These are phyloP conservation scores for Limnephilus lunatus DNA, from an alignment of 2,888 invertebrate genomes.

Conservation along the genomic window DNA sequence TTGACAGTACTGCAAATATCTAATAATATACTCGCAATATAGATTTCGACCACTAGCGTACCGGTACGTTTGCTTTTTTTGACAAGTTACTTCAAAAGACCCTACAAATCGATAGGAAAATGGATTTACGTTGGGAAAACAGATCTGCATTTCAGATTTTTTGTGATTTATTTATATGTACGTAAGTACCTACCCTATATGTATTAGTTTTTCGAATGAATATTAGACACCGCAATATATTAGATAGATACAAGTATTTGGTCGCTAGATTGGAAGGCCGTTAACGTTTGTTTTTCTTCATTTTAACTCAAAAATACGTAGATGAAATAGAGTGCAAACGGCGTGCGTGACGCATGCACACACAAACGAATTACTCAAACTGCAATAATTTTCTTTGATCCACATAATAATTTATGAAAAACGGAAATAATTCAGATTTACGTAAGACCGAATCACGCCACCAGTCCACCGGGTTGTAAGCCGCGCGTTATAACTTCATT, in stretches of 20 bases:
- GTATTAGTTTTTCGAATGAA: too few species aligned
- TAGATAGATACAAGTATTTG: background rate
- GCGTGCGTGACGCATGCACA: constrained; percentile 28
- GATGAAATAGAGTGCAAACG: background rate
- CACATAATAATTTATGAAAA: constrained; percentile 21
- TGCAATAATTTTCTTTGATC: constrained; percentile 37
- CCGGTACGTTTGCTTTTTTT: too few species aligned
- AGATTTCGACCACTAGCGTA: too few species aligned
- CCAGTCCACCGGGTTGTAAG: background rate
- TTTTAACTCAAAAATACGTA: background rate
- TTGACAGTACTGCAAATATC: too few species aligned
- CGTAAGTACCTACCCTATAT: too few species aligned
- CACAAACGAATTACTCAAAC: constrained; percentile 11
- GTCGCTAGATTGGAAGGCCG: background rate
- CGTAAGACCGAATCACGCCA: constrained; percentile 29
- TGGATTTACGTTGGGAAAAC: too few species aligned
- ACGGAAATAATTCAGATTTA: constrained; percentile 18
- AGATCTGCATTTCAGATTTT: too few species aligned
- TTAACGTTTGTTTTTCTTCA: background rate
- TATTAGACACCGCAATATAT: too few species aligned
- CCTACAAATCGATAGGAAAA: too few species aligned
- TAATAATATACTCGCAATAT: too few species aligned
- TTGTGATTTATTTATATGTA: too few species aligned
- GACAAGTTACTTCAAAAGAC: too few species aligned
- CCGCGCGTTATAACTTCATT: background rate